Conservation (phyloP, 2,888 invertebrate genomes). For the Pyrgus malvae region DNA sequence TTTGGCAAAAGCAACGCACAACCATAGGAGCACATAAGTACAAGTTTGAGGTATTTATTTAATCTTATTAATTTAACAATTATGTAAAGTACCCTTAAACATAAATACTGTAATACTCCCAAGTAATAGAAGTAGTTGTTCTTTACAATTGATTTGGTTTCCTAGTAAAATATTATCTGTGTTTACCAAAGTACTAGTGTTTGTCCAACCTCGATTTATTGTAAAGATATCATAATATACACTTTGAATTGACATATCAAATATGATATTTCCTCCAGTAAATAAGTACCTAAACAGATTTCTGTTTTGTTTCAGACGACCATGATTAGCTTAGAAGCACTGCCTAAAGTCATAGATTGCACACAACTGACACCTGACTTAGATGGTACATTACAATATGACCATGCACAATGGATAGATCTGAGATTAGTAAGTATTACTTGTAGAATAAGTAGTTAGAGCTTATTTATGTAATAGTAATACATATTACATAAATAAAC, state of each 20-base stretch:
- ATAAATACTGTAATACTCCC: no score
- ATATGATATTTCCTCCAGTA: not conserved
- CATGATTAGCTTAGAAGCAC: constrained; percentile 97
- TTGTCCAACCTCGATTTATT: constrained; percentile 12
- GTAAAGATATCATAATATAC: not conserved
- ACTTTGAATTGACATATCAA: not conserved
- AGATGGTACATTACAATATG: constrained; percentile 96
- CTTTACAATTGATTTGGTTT: not conserved
- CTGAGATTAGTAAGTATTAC: constrained; percentile 85
- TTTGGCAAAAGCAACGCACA: constrained; percentile 99
- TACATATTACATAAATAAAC: no score
- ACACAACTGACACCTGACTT: constrained; percentile 96
- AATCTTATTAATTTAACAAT: no score
- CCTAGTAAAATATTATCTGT: constrained; percentile 6
- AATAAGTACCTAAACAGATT: constrained; percentile 13
- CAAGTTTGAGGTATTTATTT: constrained; percentile 94
- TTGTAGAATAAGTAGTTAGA: not conserved
- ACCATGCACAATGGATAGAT: constrained; percentile 98
- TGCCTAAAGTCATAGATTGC: constrained; percentile 95
- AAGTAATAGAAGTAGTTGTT: not conserved
- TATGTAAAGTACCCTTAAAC: no score
- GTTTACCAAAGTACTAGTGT: constrained; percentile 7
- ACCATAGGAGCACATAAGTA: constrained; percentile 98
- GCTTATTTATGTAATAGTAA: not conserved
- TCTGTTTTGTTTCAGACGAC: constrained; percentile 87